Percentiles rank a stretch among this genome's conserved stretches.
These are phyloP conservation scores for Spisula solida DNA, from an alignment of 2,888 invertebrate species.

Conservation along the genomic window DNA sequence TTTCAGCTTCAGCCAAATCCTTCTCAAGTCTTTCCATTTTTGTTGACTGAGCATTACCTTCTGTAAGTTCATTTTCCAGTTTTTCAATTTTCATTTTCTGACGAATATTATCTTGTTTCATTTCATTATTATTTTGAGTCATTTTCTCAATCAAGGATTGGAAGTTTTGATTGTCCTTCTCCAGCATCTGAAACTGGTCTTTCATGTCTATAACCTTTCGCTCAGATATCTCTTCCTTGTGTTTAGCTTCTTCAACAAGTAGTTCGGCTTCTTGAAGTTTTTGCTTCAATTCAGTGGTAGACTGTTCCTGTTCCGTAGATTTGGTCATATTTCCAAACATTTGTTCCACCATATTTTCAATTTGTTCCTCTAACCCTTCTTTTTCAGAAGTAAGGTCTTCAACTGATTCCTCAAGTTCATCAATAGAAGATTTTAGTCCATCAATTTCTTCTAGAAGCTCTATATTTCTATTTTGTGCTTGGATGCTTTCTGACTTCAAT, in stretches of 20 bases:
- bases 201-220: constrained; percentile 72
- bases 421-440: constrained; percentile 35
- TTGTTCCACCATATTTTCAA: constrained; percentile 48
- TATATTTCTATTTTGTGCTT: constrained; percentile 58
- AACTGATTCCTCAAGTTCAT: constrained; percentile 25
- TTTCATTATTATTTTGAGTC: constrained; percentile 64
- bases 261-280: constrained; percentile 52
- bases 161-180: constrained; percentile 70
- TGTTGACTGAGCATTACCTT: constrained; percentile 24
- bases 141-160: constrained; percentile 69
- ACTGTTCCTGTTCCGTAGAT: constrained; percentile 48
- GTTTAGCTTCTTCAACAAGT: constrained; percentile 52
- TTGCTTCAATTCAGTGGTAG: constrained; percentile 49
- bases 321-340: constrained; percentile 44
- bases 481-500: constrained; percentile 34
- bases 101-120: constrained; percentile 69
- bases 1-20: constrained; percentile 59
- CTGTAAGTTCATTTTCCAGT: constrained; percentile 53
- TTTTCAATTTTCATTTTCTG: constrained; percentile 63
- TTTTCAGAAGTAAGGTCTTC: constrained; percentile 48
- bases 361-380: constrained; percentile 36
- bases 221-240: constrained; percentile 62
- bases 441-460: constrained; percentile 65
- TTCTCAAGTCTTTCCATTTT: constrained; percentile 55
- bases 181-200: constrained; percentile 78